Evolutionary conservation across 2,888 invertebrate genomes (phyloP), one percentile per base, ranked within the genome.

Genomic region (Alloplasta piceator): DNA sequence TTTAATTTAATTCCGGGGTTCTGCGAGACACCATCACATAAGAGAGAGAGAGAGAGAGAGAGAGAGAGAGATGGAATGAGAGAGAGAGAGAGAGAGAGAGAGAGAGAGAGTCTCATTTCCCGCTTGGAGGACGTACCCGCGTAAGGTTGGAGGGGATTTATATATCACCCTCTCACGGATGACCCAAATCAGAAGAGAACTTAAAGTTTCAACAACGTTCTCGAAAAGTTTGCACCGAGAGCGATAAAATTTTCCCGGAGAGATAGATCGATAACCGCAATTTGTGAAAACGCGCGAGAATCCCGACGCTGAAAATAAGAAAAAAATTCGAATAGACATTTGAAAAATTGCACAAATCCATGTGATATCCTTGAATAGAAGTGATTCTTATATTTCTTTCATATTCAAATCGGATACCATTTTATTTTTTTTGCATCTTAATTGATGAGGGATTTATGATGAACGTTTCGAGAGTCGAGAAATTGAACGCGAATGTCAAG

Each of bases 1-100:
- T 84, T 85, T 82, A 85, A 85, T 84, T 85, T 85, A 85, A 85
- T 84, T 85, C 80, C 67, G 76, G 74, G 76, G 46, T 72, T 66
- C 36, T 73, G 64, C 72, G 63, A 72, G 67, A 50, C 67, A 72
- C 46, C 50, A 71, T 46, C 50, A 43, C 26, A 9, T 14, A 56
- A 56, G 46, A n/a, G 50, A 41, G 52, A 72, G 64, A 46, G 38
- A 43, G 36, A 64, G 67, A 50, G n/a, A 66, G 52, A 67, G 48
- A n/a, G n/a, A n/a, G n/a, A n/a, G 71, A 36, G 60, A 60, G 76
- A 72, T 9, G 38, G 12, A 39, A 14, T 38, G 14, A 5, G 52
- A 14, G 41, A 80, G 80, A 81, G 78, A 7, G 36, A 7, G 41
- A 43, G 43, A 55, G 55, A 39, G 7, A 14, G 52, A 78, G 73